Evolutionary conservation across 2,888 invertebrate genomes (phyloP).

Genomic region (Globia sparganii): DNA sequence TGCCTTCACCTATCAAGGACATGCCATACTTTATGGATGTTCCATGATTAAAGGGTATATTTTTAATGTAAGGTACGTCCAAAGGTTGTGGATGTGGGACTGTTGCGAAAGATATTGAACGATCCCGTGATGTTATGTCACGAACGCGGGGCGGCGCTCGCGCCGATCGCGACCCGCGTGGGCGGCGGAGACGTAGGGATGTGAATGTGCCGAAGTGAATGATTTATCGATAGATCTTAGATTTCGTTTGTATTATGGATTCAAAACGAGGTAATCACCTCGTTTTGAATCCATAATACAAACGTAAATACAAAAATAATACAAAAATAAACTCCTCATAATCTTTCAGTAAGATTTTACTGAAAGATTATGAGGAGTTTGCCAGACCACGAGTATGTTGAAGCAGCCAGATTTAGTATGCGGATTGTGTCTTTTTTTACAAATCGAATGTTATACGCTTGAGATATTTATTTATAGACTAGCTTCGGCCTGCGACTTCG

Average conservation of each 20-base stretch:
- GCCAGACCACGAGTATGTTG: neutral
- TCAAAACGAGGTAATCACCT: neutral
- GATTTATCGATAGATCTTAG: constrained; percentile 48
- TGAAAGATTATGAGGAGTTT: neutral
- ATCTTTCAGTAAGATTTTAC: no score
- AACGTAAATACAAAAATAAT: no score
- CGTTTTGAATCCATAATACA: no score
- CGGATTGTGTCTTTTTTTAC: neutral
- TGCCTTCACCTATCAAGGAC: neutral
- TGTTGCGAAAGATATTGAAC: constrained; percentile 88
- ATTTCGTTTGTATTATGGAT: neutral
- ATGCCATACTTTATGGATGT: neutral
- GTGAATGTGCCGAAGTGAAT: constrained; percentile 49
- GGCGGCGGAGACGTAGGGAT: constrained; percentile 81
- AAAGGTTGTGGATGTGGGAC: constrained; percentile 82
- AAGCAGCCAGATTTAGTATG: neutral
- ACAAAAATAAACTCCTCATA: no score
- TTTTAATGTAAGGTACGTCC: constrained; percentile 69
- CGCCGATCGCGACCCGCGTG: constrained; percentile 87
- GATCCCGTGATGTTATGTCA: constrained; percentile 87
- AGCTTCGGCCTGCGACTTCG: neutral
- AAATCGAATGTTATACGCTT: neutral
- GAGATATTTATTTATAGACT: neutral
- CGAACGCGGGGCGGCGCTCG: constrained; percentile 84
- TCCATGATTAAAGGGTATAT: constrained; percentile 59